Evolutionary conservation across 2,888 invertebrate species (phyloP), one percentile per base, ranked within the genome.

Genomic region (Gisinianus flammeolus): DNA sequence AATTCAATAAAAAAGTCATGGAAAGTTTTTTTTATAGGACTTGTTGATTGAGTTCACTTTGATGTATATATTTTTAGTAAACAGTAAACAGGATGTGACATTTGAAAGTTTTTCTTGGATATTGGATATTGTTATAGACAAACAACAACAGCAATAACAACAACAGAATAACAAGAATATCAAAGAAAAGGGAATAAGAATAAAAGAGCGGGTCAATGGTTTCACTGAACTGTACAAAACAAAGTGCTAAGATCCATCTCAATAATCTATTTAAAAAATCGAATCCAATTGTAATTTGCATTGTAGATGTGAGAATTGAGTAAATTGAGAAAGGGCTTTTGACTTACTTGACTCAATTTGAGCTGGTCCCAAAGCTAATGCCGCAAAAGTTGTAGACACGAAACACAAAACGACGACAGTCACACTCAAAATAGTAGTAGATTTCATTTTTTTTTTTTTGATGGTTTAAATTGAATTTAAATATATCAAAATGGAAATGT

Each of bases 291-390:
- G 56, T n/a, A n/a, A 56, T 56, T 12, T 26, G 12, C 62, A 62
- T 62, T n/a, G n/a, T n/a, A n/a, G n/a, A n/a, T n/a, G n/a, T n/a
- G n/a, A n/a, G n/a, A n/a, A n/a, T n/a, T n/a, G n/a, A n/a, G n/a
- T n/a, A n/a, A n/a, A n/a, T n/a, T n/a, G n/a, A 35, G 6, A 35
- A 35, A 35, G 35, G 5, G 5, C 12, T 64, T 19, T 75, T 16
- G 12, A 79, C 83, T 84, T 84, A 85, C 85, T 82, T 44, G 80
- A 77, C 58, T 85, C 82, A 67, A 82, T 81, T 69, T 80, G 79
- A 10, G 85, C 85, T 10, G 81, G 81, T 76, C 83, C 83, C 24
- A 83, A 66, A 26, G 81, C 85, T 68, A 79, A 75, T 22, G 85
- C 83, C 31, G 83, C 83, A 19, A 81, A 80, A 22, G 81, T 62